Conservation (phyloP, 2,888 invertebrate genomes). For the Danaus chrysippus region DNA sequence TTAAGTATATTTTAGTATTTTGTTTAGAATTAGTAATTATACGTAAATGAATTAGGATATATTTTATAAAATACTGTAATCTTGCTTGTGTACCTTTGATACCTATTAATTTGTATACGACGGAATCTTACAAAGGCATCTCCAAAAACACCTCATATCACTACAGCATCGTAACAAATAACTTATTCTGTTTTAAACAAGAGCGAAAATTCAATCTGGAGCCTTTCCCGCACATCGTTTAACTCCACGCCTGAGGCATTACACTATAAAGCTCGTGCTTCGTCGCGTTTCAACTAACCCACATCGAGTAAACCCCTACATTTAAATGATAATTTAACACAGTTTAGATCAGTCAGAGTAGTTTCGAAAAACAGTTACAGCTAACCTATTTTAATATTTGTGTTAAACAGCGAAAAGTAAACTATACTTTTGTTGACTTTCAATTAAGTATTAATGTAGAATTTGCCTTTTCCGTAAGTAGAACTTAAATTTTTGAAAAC, state of each 20-base stretch:
- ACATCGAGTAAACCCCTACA: conserved; percentile 24
- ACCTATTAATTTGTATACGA: background rate
- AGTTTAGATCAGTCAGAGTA: conserved; percentile 25
- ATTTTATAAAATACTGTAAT: too few relatives aligned
- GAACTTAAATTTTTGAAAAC: too few relatives aligned
- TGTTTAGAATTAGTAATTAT: background rate
- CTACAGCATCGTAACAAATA: conserved; percentile 16
- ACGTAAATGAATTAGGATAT: background rate
- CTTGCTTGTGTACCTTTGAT: too few relatives aligned
- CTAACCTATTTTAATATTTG: too few relatives aligned
- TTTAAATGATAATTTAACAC: conserved; percentile 29
- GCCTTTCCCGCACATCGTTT: conserved; percentile 23
- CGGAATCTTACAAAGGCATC: background rate
- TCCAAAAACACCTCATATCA: conserved; percentile 2
- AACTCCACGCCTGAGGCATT: conserved; percentile 19
- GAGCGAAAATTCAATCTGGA: conserved; percentile 26
- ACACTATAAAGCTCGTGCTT: conserved; percentile 11
- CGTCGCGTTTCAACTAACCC: conserved; percentile 24
- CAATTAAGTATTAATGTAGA: too few relatives aligned
- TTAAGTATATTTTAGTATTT: too few relatives aligned
- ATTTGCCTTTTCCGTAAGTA: too few relatives aligned
- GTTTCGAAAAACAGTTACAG: background rate
- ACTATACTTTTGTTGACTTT: background rate
- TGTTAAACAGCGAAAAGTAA: too few relatives aligned
- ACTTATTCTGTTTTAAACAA: conserved; percentile 24